Base-by-base conservation (phyloP, 92 coral and sea anemone genomes). In the Actinostola sp. region DNA sequence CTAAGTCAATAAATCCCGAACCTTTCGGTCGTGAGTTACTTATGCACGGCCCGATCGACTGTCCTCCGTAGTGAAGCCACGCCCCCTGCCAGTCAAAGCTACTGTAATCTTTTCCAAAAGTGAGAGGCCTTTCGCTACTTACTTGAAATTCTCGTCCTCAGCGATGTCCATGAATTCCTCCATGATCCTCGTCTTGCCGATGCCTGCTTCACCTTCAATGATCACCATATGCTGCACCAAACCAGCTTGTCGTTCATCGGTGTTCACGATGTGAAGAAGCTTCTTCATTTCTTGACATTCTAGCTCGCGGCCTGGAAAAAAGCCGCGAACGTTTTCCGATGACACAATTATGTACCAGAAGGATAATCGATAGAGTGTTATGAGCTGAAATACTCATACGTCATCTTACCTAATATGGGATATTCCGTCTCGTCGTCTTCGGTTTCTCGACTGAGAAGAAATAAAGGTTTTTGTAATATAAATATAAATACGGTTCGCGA, bases 141-240 rank as follows among this genome's bases (percentile, higher is more conserved):
- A 93, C 98, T 82, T 90, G 82, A 90, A 93, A 31, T 93, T 72
- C 59, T 93, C 93, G 50, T 93, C 96, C 31, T 93, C 98, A 0
- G 97, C 98, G 15, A 73, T 79, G 69, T 94, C 98, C 98, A 94
- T 94, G 35, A 91, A 87, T 25, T 89, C 94, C 45, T 94, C 98
- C 58, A 94, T 39, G 49, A 94, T 60, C 14, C 98, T 75, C 21
- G 98, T 88, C 69, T 94, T 94, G 0, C 98, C 98, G 63, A 94
- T 91, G 8, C 98, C 98, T 28, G 94, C 92, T 26, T 94, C 98
- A 10, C 98, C 98, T 51, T 90, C 97, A 45, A 94, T 89, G 34
- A 92, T 72, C 51, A 92, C 89, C 66, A 91, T 86, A 34, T 88
- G 83, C 60, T 90, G 77, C 26, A 52, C 54, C 39, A 71, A 66